phyloP scores from a whole-genome alignment of 1,140 invertebrate species.

The Orussus abietinus region DNA sequence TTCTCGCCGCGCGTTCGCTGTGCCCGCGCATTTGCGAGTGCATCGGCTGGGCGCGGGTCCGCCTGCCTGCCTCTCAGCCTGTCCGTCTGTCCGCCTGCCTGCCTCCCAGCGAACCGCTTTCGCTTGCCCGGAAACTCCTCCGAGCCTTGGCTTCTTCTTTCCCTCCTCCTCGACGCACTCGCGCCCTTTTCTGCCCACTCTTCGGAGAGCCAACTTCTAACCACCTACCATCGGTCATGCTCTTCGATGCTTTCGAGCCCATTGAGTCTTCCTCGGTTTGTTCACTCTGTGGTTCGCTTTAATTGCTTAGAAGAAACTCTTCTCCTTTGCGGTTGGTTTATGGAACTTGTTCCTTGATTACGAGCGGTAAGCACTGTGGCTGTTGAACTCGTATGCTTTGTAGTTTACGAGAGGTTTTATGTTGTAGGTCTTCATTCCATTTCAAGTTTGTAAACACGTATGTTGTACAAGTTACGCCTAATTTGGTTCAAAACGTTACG shows the following conservation, averaged over 20 bases:
- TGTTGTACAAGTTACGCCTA: too few relatives aligned
- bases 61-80: constrained; percentile 23
- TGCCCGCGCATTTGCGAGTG: constrained; percentile 17
- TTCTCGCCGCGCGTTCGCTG: neutral
- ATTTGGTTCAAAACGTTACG: too few relatives aligned
- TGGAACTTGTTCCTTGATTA: too few relatives aligned
- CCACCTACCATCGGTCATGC: neutral
- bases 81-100: neutral
- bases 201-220: neutral
- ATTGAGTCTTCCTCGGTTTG: too few relatives aligned
- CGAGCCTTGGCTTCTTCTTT: constrained; percentile 21
- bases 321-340: too few relatives aligned
- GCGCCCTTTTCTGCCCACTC: constrained; percentile 5
- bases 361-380: too few relatives aligned
- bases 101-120: neutral
- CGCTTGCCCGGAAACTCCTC: constrained; percentile 4
- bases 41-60: constrained; percentile 41
- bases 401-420: too few relatives aligned
- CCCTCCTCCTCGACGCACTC: constrained; percentile 3
- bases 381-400: too few relatives aligned
- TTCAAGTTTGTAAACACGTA: too few relatives aligned
- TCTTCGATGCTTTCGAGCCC: neutral
- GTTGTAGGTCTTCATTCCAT: too few relatives aligned
- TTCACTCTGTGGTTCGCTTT: too few relatives aligned
- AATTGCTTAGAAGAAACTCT: too few relatives aligned